A percentile compares a stretch with the other conserved stretches of the same genome.
Evolutionary conservation across 2,888 invertebrate species (phyloP).

Genomic region (Coelopa pilipes): DNA sequence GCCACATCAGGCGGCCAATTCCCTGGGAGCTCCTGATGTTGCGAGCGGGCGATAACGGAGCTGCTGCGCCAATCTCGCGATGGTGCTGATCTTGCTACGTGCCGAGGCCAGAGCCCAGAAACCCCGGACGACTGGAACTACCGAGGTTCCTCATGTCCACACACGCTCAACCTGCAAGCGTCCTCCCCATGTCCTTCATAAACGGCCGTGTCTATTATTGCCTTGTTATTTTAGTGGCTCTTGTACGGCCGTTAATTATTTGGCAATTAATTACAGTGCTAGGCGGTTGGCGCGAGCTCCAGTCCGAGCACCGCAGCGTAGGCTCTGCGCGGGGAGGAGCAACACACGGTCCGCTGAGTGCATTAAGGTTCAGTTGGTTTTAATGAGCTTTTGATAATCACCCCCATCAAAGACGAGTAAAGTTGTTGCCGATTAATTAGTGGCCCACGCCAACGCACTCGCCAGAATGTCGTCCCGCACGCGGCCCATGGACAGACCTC

Average conservation of each 20-base stretch:
- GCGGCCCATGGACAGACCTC: too few relatives aligned
- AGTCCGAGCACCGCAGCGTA: background rate
- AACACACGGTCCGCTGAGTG: background rate
- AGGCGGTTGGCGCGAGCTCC: background rate
- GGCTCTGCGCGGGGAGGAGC: background rate
- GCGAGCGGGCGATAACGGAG: too few relatives aligned
- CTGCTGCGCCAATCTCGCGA: too few relatives aligned
- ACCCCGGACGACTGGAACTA: too few relatives aligned
- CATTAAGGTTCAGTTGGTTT: constrained; percentile 31
- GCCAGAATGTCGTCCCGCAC: background rate
- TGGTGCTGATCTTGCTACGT: too few relatives aligned
- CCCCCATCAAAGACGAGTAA: constrained; percentile 57
- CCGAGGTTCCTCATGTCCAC: background rate
- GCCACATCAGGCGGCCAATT: constrained; percentile 45
- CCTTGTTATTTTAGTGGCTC: background rate
- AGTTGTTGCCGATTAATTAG: constrained; percentile 59
- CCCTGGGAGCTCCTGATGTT: constrained; percentile 43
- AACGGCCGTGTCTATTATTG: background rate
- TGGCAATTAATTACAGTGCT: constrained; percentile 21
- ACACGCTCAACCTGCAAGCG: background rate
- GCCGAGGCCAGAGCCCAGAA: too few relatives aligned
- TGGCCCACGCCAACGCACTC: constrained; percentile 12
- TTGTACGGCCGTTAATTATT: constrained; percentile 21
- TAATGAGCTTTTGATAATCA: constrained; percentile 58
- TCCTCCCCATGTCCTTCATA: background rate